phyloP scores from a whole-genome alignment of 2,113 vertebrate genomes.

The Dissostichus mawsoni region DNA sequence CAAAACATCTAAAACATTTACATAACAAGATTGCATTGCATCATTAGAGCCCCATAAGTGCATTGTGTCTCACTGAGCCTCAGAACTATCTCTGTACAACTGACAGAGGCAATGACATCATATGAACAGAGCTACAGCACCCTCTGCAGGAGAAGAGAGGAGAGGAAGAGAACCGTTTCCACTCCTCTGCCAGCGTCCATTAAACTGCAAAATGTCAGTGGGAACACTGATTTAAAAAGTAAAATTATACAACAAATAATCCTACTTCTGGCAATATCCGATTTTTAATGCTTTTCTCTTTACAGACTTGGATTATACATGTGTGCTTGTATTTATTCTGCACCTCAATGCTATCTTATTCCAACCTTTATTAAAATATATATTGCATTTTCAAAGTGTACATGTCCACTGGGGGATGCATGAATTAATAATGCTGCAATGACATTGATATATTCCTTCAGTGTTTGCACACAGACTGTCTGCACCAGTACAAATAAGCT shows the following conservation, averaged over 20 bases:
- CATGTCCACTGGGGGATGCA: background rate
- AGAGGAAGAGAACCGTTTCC: background rate
- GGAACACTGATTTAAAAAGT: background rate
- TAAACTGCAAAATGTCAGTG: background rate
- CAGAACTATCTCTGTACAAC: background rate
- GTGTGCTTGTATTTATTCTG: background rate
- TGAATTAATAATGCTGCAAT: slow-evolving; percentile 23
- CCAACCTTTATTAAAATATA: background rate
- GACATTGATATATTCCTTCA: background rate
- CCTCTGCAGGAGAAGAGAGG: slow-evolving; percentile 72
- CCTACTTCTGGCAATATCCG: background rate
- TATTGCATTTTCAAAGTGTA: background rate
- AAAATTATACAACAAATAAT: background rate
- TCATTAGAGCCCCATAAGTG: slow-evolving; percentile 34
- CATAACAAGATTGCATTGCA: slow-evolving; percentile 28
- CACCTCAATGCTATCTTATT: background rate
- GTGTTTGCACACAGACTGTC: background rate
- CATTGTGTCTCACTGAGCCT: background rate
- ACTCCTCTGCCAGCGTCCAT: background rate
- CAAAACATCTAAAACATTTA: slow-evolving; percentile 3
- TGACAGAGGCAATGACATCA: background rate
- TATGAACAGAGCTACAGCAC: slow-evolving; percentile 69
- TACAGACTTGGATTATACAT: background rate
- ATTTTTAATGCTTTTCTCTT: background rate
- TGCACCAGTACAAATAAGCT: slow-evolving; percentile 2